These are phyloP conservation scores for Nephrotoma flavescens DNA, from an alignment of 2,888 invertebrate species.

Conservation along the genomic window DNA sequence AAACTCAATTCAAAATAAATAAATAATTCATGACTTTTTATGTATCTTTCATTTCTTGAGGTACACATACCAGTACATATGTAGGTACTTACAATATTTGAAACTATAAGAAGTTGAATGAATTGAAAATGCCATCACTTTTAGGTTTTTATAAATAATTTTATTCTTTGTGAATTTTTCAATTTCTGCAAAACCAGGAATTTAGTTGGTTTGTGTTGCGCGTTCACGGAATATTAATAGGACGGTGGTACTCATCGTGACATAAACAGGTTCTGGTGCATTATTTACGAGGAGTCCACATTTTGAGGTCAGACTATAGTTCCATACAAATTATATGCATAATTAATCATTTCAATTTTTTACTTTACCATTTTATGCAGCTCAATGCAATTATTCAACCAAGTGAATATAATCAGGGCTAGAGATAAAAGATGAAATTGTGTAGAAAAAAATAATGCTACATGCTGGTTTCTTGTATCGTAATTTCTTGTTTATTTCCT, in stretches of 20 bases:
- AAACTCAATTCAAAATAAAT: not conserved
- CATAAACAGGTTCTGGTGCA: not conserved
- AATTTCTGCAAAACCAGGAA: not conserved
- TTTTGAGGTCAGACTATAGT: not conserved
- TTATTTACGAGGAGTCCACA: not conserved
- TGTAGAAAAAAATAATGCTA: not conserved
- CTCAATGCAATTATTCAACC: not conserved
- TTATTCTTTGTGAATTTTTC: not conserved
- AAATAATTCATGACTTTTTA: not conserved
- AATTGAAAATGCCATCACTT: not conserved
- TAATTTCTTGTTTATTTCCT: not conserved
- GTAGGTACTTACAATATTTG: not conserved
- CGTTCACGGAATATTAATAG: not conserved
- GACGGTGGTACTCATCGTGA: not conserved
- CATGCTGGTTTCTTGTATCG: not conserved
- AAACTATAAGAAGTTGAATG: not conserved
- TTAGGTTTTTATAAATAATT: not conserved
- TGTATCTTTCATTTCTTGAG: not conserved
- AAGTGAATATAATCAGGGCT: not conserved
- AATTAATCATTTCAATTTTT: not conserved
- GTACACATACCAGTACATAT: not conserved
- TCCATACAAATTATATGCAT: not conserved
- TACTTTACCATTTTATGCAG: not conserved
- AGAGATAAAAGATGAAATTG: not conserved
- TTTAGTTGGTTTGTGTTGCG: not conserved